Percentiles rank a stretch among this genome's conserved stretches.
Evolutionary conservation across 2,797 vertebrate genomes (phyloP).

Genomic region (Threskiornis aethiopicus): DNA sequence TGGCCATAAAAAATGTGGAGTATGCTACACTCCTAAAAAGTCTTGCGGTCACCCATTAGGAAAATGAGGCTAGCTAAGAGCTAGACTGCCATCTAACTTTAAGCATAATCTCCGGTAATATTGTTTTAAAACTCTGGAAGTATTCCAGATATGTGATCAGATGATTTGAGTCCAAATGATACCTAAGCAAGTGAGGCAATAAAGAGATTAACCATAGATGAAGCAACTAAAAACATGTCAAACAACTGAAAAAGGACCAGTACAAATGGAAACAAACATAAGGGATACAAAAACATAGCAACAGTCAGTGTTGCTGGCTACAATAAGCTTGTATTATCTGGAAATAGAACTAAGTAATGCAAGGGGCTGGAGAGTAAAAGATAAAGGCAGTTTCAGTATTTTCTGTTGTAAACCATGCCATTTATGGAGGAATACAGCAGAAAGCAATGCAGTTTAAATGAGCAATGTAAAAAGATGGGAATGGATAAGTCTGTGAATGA

Average conservation of each 20-base stretch:
- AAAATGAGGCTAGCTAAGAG: background rate
- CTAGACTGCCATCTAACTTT: conserved; percentile 35
- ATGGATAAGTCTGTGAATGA: background rate
- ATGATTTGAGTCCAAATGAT: conserved; percentile 13
- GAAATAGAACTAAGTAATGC: conserved; percentile 41
- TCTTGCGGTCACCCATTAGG: background rate
- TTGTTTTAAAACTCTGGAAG: background rate
- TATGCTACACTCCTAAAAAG: background rate
- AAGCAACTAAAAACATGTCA: background rate
- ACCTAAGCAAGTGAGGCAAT: conserved; percentile 29
- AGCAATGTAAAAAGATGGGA: background rate
- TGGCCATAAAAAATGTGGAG: background rate
- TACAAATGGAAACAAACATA: conserved; percentile 27
- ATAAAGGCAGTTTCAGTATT: conserved; percentile 30
- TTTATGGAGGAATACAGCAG: conserved; percentile 1
- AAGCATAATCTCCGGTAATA: background rate
- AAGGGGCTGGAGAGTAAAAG: background rate
- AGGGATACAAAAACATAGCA: conserved; percentile 36
- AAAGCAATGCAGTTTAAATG: background rate
- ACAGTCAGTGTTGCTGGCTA: conserved; percentile 33
- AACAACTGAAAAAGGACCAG: background rate
- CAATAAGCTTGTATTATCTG: conserved; percentile 25
- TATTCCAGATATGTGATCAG: background rate
- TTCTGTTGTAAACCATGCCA: background rate
- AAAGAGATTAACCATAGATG: conserved; percentile 10